Conservation (phyloP, 2,888 invertebrate species). For the Hedychridium roseum region DNA sequence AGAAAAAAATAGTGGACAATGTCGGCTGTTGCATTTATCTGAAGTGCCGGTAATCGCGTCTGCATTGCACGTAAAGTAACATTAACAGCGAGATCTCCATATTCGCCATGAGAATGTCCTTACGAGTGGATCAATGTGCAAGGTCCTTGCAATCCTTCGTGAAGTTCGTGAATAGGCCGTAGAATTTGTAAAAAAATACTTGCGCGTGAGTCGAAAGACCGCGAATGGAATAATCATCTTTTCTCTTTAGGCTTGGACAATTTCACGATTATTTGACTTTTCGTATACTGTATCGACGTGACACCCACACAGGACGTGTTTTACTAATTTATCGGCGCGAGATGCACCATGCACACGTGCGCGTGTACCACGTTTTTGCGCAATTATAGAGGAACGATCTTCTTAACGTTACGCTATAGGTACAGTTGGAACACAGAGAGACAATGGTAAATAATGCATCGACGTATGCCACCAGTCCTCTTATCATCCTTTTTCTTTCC, state of each 20-base stretch:
- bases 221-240: constrained; percentile 9
- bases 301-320: no score
- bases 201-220: constrained; percentile 15
- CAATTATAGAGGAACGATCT: constrained; percentile 36
- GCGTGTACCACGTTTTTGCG: constrained; percentile 14
- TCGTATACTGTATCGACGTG: constrained; percentile 34
- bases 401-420: constrained; percentile 30
- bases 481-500: no score
- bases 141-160: no score
- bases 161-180: constrained; percentile 12
- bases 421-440: constrained; percentile 42
- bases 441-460: constrained; percentile 39
- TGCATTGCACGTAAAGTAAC: no score
- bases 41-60: no score
- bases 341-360: constrained; percentile 24
- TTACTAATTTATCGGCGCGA: no score
- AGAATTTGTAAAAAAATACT: constrained; percentile 28
- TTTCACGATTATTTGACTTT: constrained; percentile 19
- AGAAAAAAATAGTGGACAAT: no score
- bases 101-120: no score
- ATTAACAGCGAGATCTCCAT: no score
- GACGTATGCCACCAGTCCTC: no score
- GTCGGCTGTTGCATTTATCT: no score
- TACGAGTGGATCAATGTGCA: no score
- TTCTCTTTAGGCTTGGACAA: constrained; percentile 11